Percentiles rank a stretch among this genome's conserved stretches.
Conservation (phyloP, 2,888 invertebrate species). For the Dicyrtoma fusca region DNA sequence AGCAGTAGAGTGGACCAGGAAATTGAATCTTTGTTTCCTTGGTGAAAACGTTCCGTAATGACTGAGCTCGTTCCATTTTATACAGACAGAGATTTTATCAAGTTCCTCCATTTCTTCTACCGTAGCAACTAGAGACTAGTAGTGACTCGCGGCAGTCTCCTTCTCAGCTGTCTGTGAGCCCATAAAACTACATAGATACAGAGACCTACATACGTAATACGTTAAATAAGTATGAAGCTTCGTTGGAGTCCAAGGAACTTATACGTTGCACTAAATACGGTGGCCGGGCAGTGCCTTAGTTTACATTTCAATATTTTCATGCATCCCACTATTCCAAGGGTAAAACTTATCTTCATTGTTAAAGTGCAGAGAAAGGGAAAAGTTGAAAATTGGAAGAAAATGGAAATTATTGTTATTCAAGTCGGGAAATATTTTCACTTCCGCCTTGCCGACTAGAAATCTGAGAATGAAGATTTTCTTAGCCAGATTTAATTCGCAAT, state of each 20-base stretch:
- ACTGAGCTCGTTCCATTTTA: neutral
- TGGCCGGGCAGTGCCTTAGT: neutral
- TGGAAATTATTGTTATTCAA: conserved; percentile 1
- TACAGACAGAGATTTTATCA: neutral
- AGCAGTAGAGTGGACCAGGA: conserved; percentile 7
- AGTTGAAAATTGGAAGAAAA: neutral
- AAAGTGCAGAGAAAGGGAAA: neutral
- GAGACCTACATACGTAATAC: no score
- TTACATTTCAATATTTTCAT: neutral
- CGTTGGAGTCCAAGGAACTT: no score
- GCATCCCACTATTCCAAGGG: neutral
- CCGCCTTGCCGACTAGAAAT: neutral
- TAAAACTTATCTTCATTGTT: neutral
- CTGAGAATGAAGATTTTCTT: neutral
- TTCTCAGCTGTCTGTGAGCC: no score
- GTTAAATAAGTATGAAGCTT: no score
- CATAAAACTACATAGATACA: no score
- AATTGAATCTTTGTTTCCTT: conserved; percentile 15
- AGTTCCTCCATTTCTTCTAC: neutral
- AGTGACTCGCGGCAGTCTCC: neutral
- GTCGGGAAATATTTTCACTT: neutral
- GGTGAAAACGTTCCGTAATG: neutral
- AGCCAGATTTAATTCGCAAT: neutral
- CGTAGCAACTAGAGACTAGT: no score
- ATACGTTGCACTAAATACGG: neutral